A percentile compares a stretch with the other conserved stretches of the same genome.
These are phyloP conservation scores for Chalcosyrphus nemorum DNA, from an alignment of 2,888 invertebrate species.

Conservation along the genomic window DNA sequence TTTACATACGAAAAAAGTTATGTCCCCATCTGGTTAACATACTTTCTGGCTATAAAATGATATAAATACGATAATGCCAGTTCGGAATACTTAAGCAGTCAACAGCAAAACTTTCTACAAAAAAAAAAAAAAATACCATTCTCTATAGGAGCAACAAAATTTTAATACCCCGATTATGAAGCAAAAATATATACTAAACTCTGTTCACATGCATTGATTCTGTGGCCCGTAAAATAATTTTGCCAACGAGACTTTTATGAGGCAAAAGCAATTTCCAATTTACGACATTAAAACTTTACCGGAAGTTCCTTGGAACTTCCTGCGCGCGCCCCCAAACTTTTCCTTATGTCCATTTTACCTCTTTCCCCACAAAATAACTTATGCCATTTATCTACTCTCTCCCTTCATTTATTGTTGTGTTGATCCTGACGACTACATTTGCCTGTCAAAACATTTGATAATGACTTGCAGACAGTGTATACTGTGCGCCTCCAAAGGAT, in stretches of 20 bases:
- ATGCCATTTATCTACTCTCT: not conserved
- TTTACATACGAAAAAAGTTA: not conserved
- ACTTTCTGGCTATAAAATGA: not conserved
- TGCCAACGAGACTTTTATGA: conserved; percentile 44
- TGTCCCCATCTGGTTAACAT: conserved; percentile 11
- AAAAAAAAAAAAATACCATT: not conserved
- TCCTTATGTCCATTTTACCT: not conserved
- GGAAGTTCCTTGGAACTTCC: not conserved
- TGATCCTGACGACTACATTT: conserved; percentile 41
- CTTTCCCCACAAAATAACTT: not conserved
- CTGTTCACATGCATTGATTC: conserved; percentile 22
- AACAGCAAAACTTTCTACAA: not conserved
- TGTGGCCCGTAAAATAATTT: conserved; percentile 26
- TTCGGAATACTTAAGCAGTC: not conserved
- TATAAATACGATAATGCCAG: not conserved
- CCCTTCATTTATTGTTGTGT: conserved; percentile 6
- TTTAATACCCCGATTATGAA: conserved; percentile 37
- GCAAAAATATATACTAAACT: conserved; percentile 17
- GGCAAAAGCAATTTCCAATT: conserved; percentile 38
- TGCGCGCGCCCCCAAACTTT: not conserved
- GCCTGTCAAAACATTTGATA: conserved; percentile 54
- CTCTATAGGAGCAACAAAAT: not conserved
- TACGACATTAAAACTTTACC: conserved; percentile 41
- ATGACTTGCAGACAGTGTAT: conserved; percentile 24
- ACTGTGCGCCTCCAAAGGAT: not conserved